phyloP scores from a whole-genome alignment of 2,888 invertebrate species.

The Limnephilus marmoratus region DNA sequence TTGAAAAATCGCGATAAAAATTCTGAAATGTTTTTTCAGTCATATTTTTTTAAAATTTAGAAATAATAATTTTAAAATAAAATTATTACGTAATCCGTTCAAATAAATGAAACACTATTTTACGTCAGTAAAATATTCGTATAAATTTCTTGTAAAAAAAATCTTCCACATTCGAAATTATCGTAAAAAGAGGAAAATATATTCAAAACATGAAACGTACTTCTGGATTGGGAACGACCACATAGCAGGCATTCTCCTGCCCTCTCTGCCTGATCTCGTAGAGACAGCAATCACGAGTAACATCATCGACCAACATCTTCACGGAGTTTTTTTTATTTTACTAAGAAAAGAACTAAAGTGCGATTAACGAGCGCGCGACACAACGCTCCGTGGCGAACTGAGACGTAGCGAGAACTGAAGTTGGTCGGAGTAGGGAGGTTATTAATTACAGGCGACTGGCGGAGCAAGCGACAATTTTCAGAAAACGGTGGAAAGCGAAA shows the following conservation, averaged over 20 bases:
- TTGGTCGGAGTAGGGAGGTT: background rate
- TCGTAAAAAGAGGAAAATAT: background rate
- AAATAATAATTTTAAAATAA: background rate
- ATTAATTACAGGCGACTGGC: background rate
- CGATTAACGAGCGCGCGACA: background rate
- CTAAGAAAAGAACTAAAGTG: background rate
- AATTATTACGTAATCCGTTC: background rate
- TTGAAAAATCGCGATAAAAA: background rate
- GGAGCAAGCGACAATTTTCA: background rate
- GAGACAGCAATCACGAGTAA: constrained; percentile 78
- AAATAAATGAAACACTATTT: background rate
- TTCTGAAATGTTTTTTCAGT: background rate
- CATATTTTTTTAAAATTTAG: background rate
- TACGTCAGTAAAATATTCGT: background rate
- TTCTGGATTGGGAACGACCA: constrained; percentile 83
- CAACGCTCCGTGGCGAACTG: constrained; percentile 37
- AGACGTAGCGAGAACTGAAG: background rate
- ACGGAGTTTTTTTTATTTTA: background rate
- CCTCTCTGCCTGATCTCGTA: constrained; percentile 83
- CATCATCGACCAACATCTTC: constrained; percentile 75
- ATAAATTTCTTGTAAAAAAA: background rate
- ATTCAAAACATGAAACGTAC: constrained; percentile 71
- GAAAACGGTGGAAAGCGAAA: constrained; percentile 40
- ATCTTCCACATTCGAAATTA: background rate
- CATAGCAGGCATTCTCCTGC: constrained; percentile 81